Conservation (phyloP, 2,888 invertebrate genomes). For the Apamea crenata region DNA sequence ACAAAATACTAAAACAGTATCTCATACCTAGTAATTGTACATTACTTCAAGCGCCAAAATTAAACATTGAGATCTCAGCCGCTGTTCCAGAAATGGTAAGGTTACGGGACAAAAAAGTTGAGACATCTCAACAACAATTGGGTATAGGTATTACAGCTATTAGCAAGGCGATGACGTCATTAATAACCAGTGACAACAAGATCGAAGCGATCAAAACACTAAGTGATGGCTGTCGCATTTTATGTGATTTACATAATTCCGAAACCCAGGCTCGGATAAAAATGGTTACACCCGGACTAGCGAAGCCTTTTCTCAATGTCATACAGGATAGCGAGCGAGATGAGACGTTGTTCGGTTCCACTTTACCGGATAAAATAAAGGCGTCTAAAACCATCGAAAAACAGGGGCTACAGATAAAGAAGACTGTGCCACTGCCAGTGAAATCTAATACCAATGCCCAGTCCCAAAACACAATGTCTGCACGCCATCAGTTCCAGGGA, state of each 20-base stretch:
- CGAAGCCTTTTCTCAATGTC: conserved; percentile 37
- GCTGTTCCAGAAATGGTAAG: conserved; percentile 25
- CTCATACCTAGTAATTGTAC: conserved; percentile 21
- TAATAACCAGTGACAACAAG: not conserved
- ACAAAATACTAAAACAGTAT: not conserved
- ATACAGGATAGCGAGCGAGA: conserved; percentile 43
- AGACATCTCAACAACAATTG: not conserved
- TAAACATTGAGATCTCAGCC: not conserved
- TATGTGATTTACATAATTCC: conserved; percentile 11
- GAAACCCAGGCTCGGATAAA: conserved; percentile 28
- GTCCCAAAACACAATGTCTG: not conserved
- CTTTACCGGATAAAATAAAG: conserved; percentile 41
- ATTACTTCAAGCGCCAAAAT: conserved; percentile 26
- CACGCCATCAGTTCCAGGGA: conserved; percentile 30
- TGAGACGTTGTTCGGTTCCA: conserved; percentile 39
- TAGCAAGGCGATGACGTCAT: not conserved
- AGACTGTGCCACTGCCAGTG: not conserved
- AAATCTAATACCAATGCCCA: not conserved
- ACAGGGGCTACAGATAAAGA: conserved; percentile 42
- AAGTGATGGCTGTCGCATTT: conserved; percentile 20
- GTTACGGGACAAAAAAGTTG: conserved; percentile 29
- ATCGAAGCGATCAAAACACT: not conserved
- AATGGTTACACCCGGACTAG: conserved; percentile 22
- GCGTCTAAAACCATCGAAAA: conserved; percentile 46
- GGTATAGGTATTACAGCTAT: not conserved